These are phyloP conservation scores for Pseudorhiza aurosa DNA, from an alignment of 30 jellyfish, hydroid and myxozoan species.

Conservation along the genomic window DNA sequence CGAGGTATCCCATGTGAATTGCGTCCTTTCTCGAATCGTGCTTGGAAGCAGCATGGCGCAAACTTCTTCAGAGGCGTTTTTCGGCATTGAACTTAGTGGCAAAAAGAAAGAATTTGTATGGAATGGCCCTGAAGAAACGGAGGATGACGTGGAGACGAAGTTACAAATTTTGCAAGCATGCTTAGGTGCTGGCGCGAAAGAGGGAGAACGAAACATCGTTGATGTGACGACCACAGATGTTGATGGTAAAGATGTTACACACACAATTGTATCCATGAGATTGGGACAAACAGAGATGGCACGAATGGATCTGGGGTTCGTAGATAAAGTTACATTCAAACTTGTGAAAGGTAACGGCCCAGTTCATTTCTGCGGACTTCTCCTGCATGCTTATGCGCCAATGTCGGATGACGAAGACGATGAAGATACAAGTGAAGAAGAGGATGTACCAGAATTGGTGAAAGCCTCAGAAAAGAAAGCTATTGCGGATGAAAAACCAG, in stretches of 20 bases:
- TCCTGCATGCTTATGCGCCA: slow-evolving; percentile 65
- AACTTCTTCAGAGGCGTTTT: slow-evolving; percentile 41
- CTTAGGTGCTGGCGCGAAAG: slow-evolving; percentile 89
- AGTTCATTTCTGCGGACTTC: slow-evolving; percentile 78
- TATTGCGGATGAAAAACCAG: slow-evolving; percentile 52
- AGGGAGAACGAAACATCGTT: slow-evolving; percentile 92
- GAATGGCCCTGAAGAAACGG: slow-evolving; percentile 79
- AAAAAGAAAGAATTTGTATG: slow-evolving; percentile 70
- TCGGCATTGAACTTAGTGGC: slow-evolving; percentile 70
- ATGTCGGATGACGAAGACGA: slow-evolving; percentile 76
- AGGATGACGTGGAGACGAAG: slow-evolving; percentile 80
- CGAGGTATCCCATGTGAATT: slow-evolving; percentile 4
- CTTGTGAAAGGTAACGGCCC: slow-evolving; percentile 89
- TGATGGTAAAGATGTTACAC: slow-evolving; percentile 70
- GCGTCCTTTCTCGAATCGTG: neutral
- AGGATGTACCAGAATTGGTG: slow-evolving; percentile 73
- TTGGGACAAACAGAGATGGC: slow-evolving; percentile 82
- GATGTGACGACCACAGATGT: slow-evolving; percentile 83
- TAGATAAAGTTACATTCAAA: slow-evolving; percentile 63
- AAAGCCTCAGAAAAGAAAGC: slow-evolving; percentile 69
- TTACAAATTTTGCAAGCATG: slow-evolving; percentile 87
- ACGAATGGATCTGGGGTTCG: slow-evolving; percentile 80
- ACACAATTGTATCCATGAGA: slow-evolving; percentile 69
- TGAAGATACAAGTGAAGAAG: slow-evolving; percentile 64
- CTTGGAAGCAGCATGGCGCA: slow-evolving; percentile 33